These are phyloP conservation scores for Sebastes kiyomatsui DNA, from an alignment of 2,797 vertebrate species.

Conservation along the genomic window DNA sequence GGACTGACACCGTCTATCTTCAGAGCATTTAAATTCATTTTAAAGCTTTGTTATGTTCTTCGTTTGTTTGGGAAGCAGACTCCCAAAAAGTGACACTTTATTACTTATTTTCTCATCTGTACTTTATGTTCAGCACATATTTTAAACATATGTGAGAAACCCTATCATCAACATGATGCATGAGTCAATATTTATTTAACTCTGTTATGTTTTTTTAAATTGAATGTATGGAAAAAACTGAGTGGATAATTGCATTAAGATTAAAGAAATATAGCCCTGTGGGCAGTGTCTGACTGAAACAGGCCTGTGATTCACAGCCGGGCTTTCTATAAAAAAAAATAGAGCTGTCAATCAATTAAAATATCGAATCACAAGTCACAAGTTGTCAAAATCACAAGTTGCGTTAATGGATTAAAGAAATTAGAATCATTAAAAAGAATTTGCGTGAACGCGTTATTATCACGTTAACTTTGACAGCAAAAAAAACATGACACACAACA, in stretches of 20 bases:
- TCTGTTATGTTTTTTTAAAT: neutral
- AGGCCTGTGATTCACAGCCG: conserved; percentile 35
- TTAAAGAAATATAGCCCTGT: neutral
- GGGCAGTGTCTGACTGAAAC: neutral
- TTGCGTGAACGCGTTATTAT: too few species aligned
- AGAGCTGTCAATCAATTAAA: too few species aligned
- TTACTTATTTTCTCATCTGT: neutral
- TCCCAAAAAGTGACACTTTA: neutral
- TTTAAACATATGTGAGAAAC: conserved; percentile 25
- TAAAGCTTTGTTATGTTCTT: conserved; percentile 21
- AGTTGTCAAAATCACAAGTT: too few species aligned
- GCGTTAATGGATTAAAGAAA: too few species aligned
- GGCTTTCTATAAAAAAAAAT: neutral
- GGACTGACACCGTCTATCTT: neutral
- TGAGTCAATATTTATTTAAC: conserved; percentile 19
- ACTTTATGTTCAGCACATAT: neutral
- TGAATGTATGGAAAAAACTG: conserved; percentile 6
- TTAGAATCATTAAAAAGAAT: too few species aligned
- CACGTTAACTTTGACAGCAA: neutral
- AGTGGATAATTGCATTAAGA: neutral
- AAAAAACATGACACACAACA: neutral
- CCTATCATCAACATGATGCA: neutral
- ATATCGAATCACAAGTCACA: too few species aligned
- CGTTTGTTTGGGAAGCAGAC: neutral
- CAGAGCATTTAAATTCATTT: conserved; percentile 2